Percentiles rank a stretch among this genome's conserved stretches.
Evolutionary conservation across 2,797 vertebrate species (phyloP).

Genomic region (Sciurus carolinensis): DNA sequence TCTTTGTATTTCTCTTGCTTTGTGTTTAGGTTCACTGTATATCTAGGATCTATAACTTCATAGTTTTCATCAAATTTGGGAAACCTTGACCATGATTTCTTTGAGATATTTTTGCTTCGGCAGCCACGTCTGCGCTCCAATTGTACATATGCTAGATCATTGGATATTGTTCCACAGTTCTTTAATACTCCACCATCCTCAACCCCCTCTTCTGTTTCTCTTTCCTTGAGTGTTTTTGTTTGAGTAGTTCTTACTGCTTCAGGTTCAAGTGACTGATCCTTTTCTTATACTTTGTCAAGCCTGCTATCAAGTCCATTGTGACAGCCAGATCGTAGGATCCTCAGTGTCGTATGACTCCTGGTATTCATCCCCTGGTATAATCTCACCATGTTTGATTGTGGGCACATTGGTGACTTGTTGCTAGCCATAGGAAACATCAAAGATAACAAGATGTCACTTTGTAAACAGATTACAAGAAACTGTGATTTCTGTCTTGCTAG

Average conservation of each 20-base stretch:
- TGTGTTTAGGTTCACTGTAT: background rate
- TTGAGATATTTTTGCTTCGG: background rate
- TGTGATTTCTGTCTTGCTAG: background rate
- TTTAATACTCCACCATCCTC: background rate
- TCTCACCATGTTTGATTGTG: too few relatives aligned
- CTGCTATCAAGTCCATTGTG: background rate
- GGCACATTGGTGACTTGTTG: background rate
- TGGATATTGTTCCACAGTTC: background rate
- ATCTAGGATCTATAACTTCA: conserved; percentile 18
- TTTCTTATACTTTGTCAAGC: background rate
- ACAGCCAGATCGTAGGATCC: background rate
- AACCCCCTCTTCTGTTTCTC: background rate
- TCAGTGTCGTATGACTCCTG: background rate
- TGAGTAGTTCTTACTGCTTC: background rate
- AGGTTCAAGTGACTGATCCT: background rate
- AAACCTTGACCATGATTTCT: background rate
- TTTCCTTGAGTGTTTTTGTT: background rate
- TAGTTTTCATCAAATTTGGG: conserved; percentile 20
- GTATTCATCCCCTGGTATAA: background rate
- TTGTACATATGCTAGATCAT: background rate
- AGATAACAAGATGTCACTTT: background rate
- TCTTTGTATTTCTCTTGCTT: conserved; percentile 25
- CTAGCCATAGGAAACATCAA: background rate
- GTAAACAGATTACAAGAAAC: background rate
- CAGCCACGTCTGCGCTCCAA: background rate